Evolutionary conservation across 1,140 invertebrate species (phyloP), one percentile per base, ranked within the genome.

Genomic region (Choristoneura fumiferana): DNA sequence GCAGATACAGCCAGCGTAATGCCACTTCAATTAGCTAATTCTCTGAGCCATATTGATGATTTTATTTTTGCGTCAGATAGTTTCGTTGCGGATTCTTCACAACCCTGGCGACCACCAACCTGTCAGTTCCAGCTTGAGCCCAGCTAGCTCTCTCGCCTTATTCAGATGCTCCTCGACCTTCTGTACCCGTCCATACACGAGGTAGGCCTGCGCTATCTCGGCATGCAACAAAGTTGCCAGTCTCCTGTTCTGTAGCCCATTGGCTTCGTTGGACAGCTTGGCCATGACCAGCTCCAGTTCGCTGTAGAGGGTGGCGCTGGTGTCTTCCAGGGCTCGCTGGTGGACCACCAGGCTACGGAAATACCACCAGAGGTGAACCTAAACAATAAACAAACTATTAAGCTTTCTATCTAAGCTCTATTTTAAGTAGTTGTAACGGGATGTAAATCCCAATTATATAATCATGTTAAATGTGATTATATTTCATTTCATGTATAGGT

Each of bases 151-250:
- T 69, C 91, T 90, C 0, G 94, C 94, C 58, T 87, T 85, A 14
- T 92, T 83, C 8, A 98, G 89, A 76, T 93, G 91, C 58, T 93
- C 90, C 59, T 94, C 92, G 13, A 93, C 92, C 71, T 92, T 91
- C 43, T 92, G 90, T 12, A 95, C 90, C 70, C 95, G 93, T 70
- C 93, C 93, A 79, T 95, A 97, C 39, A 92, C 89, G 9, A 95
- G 86, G 84, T 94, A 94, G 33, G 95, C 91, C 66, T 95, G 93
- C 29, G 93, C 92, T 57, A 93, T 87, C 90, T 98, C 97, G 15
- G 96, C 76, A 72, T 93, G 91, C 54, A 95, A 92, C 54, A 95
- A 79, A n/a, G 93, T 90, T 69, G 92, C 90, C 4, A 92, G 71
- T 63, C 91, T 84, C 15, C 82, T 73, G 67, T 91, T 76, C 18